Evolutionary conservation across 2,113 vertebrate species (phyloP).

Genomic region (Naja naja): DNA sequence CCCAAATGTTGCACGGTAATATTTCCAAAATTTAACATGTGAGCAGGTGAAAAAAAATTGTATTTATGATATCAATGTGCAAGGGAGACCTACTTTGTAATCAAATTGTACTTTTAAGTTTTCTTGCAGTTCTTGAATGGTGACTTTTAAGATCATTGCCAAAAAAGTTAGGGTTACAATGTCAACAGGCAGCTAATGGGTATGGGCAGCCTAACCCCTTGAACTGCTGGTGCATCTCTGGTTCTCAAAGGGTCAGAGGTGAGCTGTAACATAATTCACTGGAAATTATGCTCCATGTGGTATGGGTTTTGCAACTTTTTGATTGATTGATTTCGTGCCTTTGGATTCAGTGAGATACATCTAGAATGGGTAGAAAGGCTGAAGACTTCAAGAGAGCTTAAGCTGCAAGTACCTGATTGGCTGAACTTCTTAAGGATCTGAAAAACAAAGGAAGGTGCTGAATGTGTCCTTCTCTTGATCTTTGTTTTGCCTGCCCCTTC

Average conservation of each 20-base stretch:
- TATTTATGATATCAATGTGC: neutral
- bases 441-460: constrained; percentile 15
- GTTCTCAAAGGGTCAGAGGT: neutral
- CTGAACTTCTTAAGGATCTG: neutral
- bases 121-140: neutral
- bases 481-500: constrained; percentile 20
- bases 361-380: neutral
- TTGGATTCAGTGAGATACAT: neutral
- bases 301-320: neutral
- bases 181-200: neutral
- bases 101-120: neutral
- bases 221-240: neutral
- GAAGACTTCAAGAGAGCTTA: neutral
- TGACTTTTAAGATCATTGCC: neutral
- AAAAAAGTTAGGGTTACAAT: neutral
- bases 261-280: neutral
- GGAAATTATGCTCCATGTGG: neutral
- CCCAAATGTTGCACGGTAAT: neutral
- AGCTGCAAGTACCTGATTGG: neutral
- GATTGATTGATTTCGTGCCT: neutral
- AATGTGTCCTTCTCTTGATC: constrained; percentile 2
- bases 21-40: neutral
- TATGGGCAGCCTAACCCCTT: neutral
- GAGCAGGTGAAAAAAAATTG: neutral
- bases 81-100: neutral